Base-by-base conservation (phyloP, 2,797 vertebrate genomes). In the Chromis chromis region DNA sequence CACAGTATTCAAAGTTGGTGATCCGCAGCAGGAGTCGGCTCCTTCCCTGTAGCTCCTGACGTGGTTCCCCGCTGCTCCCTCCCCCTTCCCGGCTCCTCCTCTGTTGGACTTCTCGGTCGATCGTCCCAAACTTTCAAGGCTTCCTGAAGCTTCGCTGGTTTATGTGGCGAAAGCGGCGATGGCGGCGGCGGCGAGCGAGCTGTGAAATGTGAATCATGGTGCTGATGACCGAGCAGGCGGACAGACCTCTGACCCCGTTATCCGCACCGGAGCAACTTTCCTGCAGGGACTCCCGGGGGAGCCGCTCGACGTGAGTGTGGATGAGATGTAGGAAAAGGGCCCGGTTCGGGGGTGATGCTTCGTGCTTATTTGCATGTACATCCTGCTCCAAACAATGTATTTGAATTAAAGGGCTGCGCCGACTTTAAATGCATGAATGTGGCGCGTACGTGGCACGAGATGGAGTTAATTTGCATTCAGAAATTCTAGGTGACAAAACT, bases 161-260 rank as follows among this genome's bases (percentile, higher is more conserved):
- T 6, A 4, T 28, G 24, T 11, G 14, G 28, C 28, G 1, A 17
- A 5, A 24, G 22, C 50, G 6, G 28, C 48, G 60, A 78, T 70
- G 81, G 74, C n/a, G 71, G 54, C n/a, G 71, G 54, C 63, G 28
- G 6, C 64, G 54, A 22, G 22, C 59, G 3, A 61, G 50, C 53
- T 36, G 61, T 81, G 79, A 81, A 12, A 9, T 40, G 0, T 22
- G 8, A 61, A 62, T 0, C 4, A 78, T 78, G 92, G 93, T 89
- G 1, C 76, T 89, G 84, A 89, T 92, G 91, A 82, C 59, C 82
- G 94, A 95, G 70, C 88, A 61, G 78, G 75, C 88, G 75, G 93
- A 93, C 66, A 25, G 81, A 78, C 76, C 81, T 40, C 58, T 71
- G 58, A 88, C 82, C 75, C 89, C 91, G 78, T 22, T 83, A 60